phyloP scores from a whole-genome alignment of 2,113 vertebrate species.

The Crotalus tigris region DNA sequence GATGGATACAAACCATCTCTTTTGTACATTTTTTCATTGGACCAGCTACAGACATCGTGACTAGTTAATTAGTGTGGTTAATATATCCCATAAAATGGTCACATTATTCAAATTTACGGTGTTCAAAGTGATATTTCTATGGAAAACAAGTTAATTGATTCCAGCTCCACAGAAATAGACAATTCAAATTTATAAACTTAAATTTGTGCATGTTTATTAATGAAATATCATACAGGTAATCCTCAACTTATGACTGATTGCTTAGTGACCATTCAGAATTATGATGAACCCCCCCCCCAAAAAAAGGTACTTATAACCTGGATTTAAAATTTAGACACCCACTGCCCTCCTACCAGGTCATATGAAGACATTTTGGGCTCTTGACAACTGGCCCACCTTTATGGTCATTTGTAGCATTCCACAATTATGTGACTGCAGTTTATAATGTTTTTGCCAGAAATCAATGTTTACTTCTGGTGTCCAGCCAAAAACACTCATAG shows the following conservation, averaged over 20 bases:
- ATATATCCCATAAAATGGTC: not conserved
- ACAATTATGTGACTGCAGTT: not conserved
- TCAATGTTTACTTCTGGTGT: not conserved
- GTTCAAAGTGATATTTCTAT: not conserved
- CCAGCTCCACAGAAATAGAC: not conserved
- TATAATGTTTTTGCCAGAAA: not conserved
- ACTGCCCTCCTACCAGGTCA: not conserved
- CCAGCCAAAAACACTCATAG: not conserved
- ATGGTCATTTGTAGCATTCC: not conserved
- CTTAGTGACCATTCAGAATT: not conserved
- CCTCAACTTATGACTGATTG: not conserved
- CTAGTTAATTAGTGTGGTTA: not conserved
- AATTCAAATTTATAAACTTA: not conserved
- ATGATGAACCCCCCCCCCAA: not conserved
- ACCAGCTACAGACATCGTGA: too few relatives aligned
- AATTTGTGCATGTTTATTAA: not conserved
- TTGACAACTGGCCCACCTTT: not conserved
- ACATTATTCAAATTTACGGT: not conserved
- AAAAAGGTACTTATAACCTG: not conserved
- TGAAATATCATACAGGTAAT: not conserved
- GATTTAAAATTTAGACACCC: not conserved
- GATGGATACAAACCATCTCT: too few relatives aligned
- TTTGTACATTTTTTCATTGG: too few relatives aligned
- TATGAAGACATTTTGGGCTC: not conserved
- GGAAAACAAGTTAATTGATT: not conserved